Evolutionary conservation across 1,140 invertebrate species (phyloP), one percentile per base, ranked within the genome.

Genomic region (Leucophenga varia): DNA sequence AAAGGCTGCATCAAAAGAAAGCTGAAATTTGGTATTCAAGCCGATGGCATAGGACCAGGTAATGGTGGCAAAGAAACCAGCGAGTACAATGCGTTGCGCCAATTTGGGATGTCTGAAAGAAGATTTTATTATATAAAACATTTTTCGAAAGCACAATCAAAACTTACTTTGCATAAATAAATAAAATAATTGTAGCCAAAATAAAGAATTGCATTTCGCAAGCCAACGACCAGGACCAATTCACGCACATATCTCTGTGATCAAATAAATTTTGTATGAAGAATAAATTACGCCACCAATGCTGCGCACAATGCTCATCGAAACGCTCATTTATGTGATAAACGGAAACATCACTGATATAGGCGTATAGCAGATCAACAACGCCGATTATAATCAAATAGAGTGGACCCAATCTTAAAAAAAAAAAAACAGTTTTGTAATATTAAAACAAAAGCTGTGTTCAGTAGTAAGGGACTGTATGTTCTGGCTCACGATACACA

Each of bases 211-310:
- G 89, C 81, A 88, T 90, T 65, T 93, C 90, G 45, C 84, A 84
- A 12, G 89, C 84, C 34, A 93, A 59, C 57, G 90, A 92, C 90
- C 90, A 93, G 17, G 86, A 84, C 85, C 88, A 90, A 4, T 82
- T 82, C 75, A 90, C 79, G 56, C 90, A 91, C 77, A 82, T 77
- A 20, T 80, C 76, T 0, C 77, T 61, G 50, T 75, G 74, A 13
- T 70, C 55, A 44, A 76, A 84, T 0, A 84, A 61, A 68, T 83
- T 85, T 59, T 84, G 83, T 36, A 85, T 83, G 52, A 82, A 85
- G 12, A 85, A 64, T 3, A 85, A 22, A 64, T 85, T 85, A 48
- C 82, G 75, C 84, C 83, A 85, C 82, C 83, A 84, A 55, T 83
- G 53, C 54, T 81, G 79, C 0, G 73, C 51, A 51, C 83, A 85